These are phyloP conservation scores for Spea bombifrons DNA, from an alignment of 2,113 vertebrate species.

Conservation along the genomic window DNA sequence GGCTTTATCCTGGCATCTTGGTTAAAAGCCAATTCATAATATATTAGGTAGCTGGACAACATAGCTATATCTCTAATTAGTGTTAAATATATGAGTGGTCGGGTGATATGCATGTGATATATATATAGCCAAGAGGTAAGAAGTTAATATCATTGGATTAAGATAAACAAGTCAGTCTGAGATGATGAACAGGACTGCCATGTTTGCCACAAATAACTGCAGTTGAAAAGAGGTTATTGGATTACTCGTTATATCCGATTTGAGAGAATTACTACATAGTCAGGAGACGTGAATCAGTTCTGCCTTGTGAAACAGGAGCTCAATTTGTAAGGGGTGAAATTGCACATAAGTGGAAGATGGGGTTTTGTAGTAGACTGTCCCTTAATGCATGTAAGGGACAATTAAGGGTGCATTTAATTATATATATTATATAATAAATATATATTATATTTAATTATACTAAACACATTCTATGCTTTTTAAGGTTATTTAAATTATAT, in stretches of 20 bases:
- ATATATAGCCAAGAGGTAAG: constrained; percentile 28
- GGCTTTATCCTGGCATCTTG: too few relatives aligned
- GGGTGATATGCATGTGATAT: constrained; percentile 1
- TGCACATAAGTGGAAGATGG: not conserved
- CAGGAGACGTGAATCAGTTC: not conserved
- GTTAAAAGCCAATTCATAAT: not conserved
- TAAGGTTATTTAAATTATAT: too few relatives aligned
- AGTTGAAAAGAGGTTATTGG: constrained; percentile 66
- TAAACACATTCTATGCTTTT: too few relatives aligned
- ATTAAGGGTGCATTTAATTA: too few relatives aligned
- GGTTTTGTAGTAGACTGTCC: too few relatives aligned
- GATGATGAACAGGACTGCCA: constrained; percentile 54
- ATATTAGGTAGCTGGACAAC: not conserved
- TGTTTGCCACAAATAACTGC: constrained; percentile 55
- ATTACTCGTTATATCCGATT: constrained; percentile 67
- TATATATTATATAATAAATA: too few relatives aligned
- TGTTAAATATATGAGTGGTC: not conserved
- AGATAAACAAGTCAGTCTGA: constrained; percentile 42
- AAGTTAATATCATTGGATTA: constrained; percentile 32
- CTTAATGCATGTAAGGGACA: too few relatives aligned
- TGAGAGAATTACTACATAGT: constrained; percentile 47
- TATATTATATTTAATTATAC: too few relatives aligned
- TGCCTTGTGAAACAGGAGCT: not conserved
- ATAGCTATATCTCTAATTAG: constrained; percentile 27
- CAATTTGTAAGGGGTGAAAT: not conserved